Evolutionary conservation across 2,888 invertebrate genomes (phyloP).

Genomic region (Chironomus tentans): DNA sequence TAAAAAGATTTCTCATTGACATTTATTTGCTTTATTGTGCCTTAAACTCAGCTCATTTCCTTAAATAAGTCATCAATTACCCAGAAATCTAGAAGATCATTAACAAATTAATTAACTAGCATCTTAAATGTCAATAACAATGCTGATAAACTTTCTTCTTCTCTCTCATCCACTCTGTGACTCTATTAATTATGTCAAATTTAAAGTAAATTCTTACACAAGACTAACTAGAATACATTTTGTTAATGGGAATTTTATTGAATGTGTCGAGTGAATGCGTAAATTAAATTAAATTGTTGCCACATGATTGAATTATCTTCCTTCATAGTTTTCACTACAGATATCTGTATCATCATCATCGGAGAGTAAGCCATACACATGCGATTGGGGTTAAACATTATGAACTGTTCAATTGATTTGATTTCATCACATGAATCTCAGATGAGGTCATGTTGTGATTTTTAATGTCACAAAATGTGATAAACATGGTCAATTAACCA

Average conservation of each 20-base stretch:
- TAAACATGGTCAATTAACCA: neutral
- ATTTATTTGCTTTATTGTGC: too few species aligned
- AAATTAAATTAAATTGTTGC: slow-evolving; percentile 27
- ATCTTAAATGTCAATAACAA: neutral
- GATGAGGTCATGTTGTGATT: neutral
- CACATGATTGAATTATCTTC: slow-evolving; percentile 25
- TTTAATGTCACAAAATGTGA: neutral
- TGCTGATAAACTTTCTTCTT: neutral
- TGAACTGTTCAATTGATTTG: slow-evolving; percentile 17
- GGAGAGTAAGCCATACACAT: neutral
- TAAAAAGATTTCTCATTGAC: too few species aligned
- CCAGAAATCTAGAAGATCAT: neutral
- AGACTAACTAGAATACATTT: neutral
- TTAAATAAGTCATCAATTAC: too few species aligned
- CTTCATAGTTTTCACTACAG: neutral
- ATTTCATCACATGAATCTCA: neutral
- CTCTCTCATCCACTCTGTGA: too few species aligned
- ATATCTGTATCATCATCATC: too few species aligned
- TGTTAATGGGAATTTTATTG: neutral
- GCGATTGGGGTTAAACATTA: slow-evolving; percentile 24
- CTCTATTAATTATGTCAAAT: too few species aligned
- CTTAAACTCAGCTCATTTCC: too few species aligned
- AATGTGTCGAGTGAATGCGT: slow-evolving; percentile 10
- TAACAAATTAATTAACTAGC: neutral
- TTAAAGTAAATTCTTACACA: too few species aligned